Conservation (phyloP, 2,888 invertebrate species). For the Microdon myrmicae region DNA sequence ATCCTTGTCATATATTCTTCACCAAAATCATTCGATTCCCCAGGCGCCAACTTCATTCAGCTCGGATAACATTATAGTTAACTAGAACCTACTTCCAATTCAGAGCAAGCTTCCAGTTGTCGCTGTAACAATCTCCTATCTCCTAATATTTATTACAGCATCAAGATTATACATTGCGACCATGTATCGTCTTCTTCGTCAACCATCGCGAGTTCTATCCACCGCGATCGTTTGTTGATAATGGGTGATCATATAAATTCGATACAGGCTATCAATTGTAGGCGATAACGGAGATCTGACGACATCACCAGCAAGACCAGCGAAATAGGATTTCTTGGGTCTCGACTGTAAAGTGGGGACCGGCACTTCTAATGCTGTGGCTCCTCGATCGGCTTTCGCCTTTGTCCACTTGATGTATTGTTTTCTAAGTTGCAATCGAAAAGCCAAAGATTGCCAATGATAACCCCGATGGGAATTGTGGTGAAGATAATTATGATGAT, state of each 20-base stretch:
- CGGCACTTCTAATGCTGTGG: slow-evolving; percentile 38
- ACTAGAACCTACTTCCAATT: too few relatives aligned
- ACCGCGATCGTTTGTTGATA: slow-evolving; percentile 50
- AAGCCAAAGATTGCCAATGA: slow-evolving; percentile 27
- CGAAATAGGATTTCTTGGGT: too few relatives aligned
- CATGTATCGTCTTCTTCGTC: slow-evolving; percentile 47
- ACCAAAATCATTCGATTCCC: too few relatives aligned
- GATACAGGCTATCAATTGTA: slow-evolving; percentile 49
- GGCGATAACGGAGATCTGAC: slow-evolving; percentile 41
- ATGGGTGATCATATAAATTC: slow-evolving; percentile 50
- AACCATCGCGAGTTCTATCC: slow-evolving; percentile 39
- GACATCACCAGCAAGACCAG: slow-evolving; percentile 1
- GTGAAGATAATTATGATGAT: slow-evolving; percentile 18
- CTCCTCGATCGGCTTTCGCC: slow-evolving; percentile 41
- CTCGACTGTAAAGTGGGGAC: slow-evolving; percentile 1
- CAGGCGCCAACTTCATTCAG: too few relatives aligned
- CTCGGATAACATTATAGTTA: too few relatives aligned
- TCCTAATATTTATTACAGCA: slow-evolving; percentile 38
- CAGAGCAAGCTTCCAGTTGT: too few relatives aligned
- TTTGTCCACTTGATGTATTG: slow-evolving; percentile 51
- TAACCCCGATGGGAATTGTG: slow-evolving; percentile 3
- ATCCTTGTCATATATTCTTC: too few relatives aligned
- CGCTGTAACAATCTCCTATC: slow-evolving; percentile 29
- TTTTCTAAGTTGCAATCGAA: slow-evolving; percentile 42
- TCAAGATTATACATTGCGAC: background rate